Percentiles rank a stretch among this genome's conserved stretches.
Evolutionary conservation across 2,113 vertebrate species (phyloP).

Genomic region (Rafetus swinhoei): DNA sequence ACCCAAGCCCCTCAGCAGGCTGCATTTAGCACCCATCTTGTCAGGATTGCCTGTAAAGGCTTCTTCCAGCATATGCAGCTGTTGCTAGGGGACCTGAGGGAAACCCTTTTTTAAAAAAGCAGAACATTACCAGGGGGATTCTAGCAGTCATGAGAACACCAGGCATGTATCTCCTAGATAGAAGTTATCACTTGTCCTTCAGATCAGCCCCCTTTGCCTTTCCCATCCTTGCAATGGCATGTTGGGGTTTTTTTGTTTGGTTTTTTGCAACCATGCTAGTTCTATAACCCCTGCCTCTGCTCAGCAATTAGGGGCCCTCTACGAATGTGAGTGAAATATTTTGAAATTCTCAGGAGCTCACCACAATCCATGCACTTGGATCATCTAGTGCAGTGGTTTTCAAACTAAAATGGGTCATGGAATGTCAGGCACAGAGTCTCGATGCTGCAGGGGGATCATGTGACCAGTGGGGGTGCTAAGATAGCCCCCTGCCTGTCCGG

Average conservation of each 20-base stretch:
- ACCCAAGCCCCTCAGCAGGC: background rate
- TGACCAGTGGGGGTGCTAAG: no score
- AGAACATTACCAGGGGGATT: background rate
- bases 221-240: background rate
- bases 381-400: background rate
- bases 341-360: background rate
- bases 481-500: no score
- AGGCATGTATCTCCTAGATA: conserved; percentile 21
- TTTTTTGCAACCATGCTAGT: background rate
- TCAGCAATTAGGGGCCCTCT: background rate
- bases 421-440: no score
- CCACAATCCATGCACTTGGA: background rate
- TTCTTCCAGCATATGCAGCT: background rate
- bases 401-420: no score
- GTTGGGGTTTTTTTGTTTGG: background rate
- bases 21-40: background rate
- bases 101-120: background rate
- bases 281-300: background rate
- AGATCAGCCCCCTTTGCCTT: background rate
- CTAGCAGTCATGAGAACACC: background rate
- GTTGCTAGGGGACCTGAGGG: background rate
- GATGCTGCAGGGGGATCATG: no score
- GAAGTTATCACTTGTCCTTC: conserved; percentile 35
- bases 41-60: background rate
- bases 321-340: background rate